Percentiles rank a stretch among this genome's conserved stretches.
These are phyloP conservation scores for Auanema sp. DNA, from an alignment of 2,888 invertebrate genomes.

Conservation along the genomic window DNA sequence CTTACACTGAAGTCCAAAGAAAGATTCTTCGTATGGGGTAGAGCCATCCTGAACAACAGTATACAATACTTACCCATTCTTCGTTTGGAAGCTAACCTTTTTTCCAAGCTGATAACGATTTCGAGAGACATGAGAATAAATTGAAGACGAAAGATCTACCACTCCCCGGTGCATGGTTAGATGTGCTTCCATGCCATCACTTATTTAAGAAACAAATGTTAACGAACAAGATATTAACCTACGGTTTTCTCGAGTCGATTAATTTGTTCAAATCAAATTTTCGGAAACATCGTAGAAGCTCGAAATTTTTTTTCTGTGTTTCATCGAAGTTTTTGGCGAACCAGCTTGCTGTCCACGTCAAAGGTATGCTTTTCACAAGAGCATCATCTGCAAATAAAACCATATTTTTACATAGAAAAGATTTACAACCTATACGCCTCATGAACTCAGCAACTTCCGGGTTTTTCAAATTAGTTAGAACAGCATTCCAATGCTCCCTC, in stretches of 20 bases:
- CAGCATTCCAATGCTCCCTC: constrained; percentile 32
- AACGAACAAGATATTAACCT: neutral
- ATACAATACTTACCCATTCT: too few relatives aligned
- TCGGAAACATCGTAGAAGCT: constrained; percentile 19
- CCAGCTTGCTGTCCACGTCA: constrained; percentile 29
- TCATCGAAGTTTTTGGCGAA: constrained; percentile 15
- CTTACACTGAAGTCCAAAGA: too few relatives aligned
- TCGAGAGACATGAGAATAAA: constrained; percentile 4
- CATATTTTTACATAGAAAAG: too few relatives aligned
- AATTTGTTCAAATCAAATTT: constrained; percentile 31
- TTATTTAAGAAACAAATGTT: constrained; percentile 11
- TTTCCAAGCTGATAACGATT: neutral
- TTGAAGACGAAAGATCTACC: constrained; percentile 31
- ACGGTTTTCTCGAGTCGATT: constrained; percentile 25
- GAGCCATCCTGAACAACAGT: too few relatives aligned
- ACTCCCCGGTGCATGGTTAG: constrained; percentile 38
- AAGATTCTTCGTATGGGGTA: too few relatives aligned
- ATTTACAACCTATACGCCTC: constrained; percentile 21
- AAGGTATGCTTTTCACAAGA: constrained; percentile 17
- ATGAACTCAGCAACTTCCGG: constrained; percentile 26
- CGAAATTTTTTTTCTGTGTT: constrained; percentile 17
- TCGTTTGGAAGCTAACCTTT: too few relatives aligned
- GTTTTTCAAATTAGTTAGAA: constrained; percentile 23
- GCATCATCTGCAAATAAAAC: constrained; percentile 28
- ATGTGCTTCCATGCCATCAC: constrained; percentile 36